Conservation (phyloP, 2,113 vertebrate genomes). For the Naja naja region DNA sequence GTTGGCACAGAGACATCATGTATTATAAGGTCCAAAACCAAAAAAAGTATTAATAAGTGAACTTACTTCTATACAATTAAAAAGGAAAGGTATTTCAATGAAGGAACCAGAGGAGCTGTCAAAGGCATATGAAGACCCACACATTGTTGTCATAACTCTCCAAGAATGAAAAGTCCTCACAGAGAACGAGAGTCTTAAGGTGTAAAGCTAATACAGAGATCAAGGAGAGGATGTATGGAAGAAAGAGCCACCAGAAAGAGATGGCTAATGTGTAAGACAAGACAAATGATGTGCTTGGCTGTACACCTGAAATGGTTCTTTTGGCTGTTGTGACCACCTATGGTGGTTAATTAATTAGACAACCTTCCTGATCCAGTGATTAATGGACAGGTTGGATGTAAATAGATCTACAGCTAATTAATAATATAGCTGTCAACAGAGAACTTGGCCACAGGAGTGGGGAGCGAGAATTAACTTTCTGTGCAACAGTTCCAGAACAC, state of each 20-base stretch:
- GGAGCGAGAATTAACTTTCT: neutral
- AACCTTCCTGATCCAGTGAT: conserved; percentile 62
- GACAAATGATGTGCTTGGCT: conserved; percentile 62
- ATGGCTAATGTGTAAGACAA: conserved; percentile 56
- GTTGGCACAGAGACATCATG: neutral
- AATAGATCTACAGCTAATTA: conserved; percentile 55
- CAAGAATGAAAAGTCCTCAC: conserved; percentile 44
- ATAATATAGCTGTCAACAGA: conserved; percentile 50
- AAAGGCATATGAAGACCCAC: conserved; percentile 41
- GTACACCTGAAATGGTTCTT: conserved; percentile 60
- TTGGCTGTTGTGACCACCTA: conserved; percentile 60
- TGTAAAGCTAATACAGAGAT: conserved; percentile 63
- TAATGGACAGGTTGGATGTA: conserved; percentile 52
- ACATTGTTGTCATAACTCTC: conserved; percentile 47
- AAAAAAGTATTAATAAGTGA: conserved; percentile 18
- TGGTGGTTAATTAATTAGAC: conserved; percentile 66
- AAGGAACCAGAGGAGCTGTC: conserved; percentile 36
- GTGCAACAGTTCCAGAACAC: neutral
- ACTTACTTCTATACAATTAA: neutral
- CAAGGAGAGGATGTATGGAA: conserved; percentile 53
- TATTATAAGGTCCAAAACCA: neutral
- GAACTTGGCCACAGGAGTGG: conserved; percentile 22
- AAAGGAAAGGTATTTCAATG: conserved; percentile 34
- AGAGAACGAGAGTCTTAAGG: conserved; percentile 27
- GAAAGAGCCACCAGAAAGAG: conserved; percentile 57